Conservation (phyloP, 1,140 invertebrate species). For the Lamellibrachia luymesi region DNA sequence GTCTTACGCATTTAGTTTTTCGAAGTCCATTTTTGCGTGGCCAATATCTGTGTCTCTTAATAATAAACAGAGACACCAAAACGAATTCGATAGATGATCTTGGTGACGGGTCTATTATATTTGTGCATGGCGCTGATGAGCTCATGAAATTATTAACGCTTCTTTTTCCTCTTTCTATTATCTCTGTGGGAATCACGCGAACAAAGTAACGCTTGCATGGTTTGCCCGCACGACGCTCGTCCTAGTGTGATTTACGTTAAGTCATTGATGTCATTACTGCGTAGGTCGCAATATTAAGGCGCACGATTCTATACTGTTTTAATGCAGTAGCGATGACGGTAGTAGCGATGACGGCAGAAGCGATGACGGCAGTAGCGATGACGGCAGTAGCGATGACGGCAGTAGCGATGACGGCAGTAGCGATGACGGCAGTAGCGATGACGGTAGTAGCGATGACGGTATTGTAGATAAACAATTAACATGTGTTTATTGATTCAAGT, state of each 20-base stretch:
- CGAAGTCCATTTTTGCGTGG: not conserved
- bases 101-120: not conserved
- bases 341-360: not conserved
- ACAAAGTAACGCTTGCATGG: too few relatives aligned
- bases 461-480: not conserved
- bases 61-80: not conserved
- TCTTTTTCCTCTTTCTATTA: not conserved
- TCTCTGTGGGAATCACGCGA: not conserved
- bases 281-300: not conserved
- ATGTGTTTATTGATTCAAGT: not conserved
- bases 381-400: not conserved
- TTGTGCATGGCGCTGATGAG: not conserved
- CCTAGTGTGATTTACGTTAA: not conserved
- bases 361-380: not conserved
- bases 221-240: too few relatives aligned
- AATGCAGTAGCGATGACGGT: not conserved
- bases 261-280: not conserved
- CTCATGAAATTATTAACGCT: not conserved
- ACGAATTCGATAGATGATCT: not conserved
- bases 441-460: not conserved
- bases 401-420: not conserved
- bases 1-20: not conserved
- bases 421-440: not conserved
- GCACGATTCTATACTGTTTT: not conserved
- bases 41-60: not conserved